phyloP scores from a whole-genome alignment of 2,113 vertebrate genomes.

The Zosterops hypoxanthus region DNA sequence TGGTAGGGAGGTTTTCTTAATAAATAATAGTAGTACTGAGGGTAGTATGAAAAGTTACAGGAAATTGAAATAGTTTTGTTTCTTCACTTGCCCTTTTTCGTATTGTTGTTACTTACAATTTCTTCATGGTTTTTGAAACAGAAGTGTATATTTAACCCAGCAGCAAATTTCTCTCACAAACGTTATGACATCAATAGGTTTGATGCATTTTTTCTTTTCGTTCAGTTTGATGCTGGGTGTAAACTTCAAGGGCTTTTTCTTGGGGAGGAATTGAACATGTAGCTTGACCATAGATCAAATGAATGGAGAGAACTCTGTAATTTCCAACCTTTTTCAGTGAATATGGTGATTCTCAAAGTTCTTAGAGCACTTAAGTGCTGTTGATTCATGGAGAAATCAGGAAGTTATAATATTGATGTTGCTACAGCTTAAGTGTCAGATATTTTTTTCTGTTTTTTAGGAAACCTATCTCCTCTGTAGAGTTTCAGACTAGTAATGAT shows the following conservation, averaged over 20 bases:
- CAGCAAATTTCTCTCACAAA: not conserved
- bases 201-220: not conserved
- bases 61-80: not conserved
- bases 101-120: not conserved
- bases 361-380: not conserved
- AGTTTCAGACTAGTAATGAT: not conserved
- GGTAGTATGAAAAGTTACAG: not conserved
- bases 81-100: not conserved
- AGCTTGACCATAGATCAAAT: not conserved
- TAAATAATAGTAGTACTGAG: not conserved
- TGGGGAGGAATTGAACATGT: not conserved
- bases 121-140: not conserved
- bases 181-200: not conserved
- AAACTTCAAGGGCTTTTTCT: not conserved
- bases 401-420: not conserved
- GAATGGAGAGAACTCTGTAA: not conserved
- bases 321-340: not conserved
- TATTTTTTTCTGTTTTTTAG: conserved; percentile 41
- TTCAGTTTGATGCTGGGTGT: not conserved
- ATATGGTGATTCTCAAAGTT: not conserved
- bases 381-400: not conserved
- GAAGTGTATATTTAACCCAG: not conserved
- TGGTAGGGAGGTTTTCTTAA: not conserved
- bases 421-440: not conserved
- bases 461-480: not conserved